A percentile compares a stretch with the other conserved stretches of the same genome.
Evolutionary conservation across 2,113 vertebrate species (phyloP).

Genomic region (Coptodon rendalli): DNA sequence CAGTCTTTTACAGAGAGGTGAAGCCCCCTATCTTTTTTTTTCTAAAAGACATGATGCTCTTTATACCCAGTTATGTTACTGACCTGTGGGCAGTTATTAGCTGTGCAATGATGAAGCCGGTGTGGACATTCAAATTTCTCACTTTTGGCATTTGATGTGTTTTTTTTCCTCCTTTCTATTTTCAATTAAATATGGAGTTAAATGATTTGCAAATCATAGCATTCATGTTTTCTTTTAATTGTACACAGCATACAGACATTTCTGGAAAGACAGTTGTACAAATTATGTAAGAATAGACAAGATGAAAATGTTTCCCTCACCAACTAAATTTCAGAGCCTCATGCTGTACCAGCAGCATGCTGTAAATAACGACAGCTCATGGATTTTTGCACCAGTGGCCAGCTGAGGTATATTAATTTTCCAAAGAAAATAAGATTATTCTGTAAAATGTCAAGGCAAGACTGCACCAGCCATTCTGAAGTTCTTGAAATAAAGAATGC

Average conservation of each 20-base stretch:
- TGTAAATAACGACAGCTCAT: not conserved
- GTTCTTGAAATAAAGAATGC: not conserved
- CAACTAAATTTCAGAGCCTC: not conserved
- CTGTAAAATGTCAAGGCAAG: not conserved
- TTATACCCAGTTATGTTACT: not conserved
- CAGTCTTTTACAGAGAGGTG: not conserved
- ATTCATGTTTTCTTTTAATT: not conserved
- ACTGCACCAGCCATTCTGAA: not conserved
- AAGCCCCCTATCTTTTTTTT: not conserved
- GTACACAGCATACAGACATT: no score
- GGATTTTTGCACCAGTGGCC: not conserved
- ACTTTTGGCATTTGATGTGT: not conserved
- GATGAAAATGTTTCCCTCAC: not conserved
- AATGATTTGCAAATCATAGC: not conserved
- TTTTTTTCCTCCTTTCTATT: accelerated
- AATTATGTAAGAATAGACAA: not conserved
- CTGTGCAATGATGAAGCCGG: not conserved
- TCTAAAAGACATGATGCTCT: not conserved
- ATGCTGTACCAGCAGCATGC: not conserved
- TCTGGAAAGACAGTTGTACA: no score
- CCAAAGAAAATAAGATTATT: not conserved
- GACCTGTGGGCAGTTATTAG: not conserved
- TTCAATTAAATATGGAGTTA: not conserved
- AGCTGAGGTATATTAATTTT: not conserved
- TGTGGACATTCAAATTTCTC: not conserved